Evolutionary conservation across 2,113 vertebrate genomes (phyloP), one percentile per base, ranked within the genome.

Genomic region (Trachemys scripta): DNA sequence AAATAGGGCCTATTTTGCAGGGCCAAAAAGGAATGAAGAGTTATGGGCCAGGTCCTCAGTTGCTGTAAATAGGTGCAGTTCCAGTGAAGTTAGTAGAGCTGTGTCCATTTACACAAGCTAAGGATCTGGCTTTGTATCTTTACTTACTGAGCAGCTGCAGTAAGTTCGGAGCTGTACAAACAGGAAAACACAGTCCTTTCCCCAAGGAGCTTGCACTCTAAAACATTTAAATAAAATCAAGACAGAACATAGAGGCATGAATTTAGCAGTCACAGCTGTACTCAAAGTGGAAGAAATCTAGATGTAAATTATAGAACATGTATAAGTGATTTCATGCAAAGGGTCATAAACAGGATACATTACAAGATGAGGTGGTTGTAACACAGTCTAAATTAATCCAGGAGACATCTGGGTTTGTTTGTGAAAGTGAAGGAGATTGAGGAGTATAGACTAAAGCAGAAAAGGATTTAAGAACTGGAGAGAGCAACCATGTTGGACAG

Each of bases 61-160:
- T 45, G 75, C 11, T 25, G 42, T 78, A 13, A 47, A 78, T 47
- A 16, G 45, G 45, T 13, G 7, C 5, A 25, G 11, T 45, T 45
- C 10, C 12, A 76, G 24, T 78, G 22, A 78, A 78, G 24, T 78
- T 96, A 93, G 88, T 96, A 13, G 51, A 89, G 92, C 80, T 80
- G 50, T 91, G 92, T 96, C 95, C 95, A 92, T 94, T 89, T 81
- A 47, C 91, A 80, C 88, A 76, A 10, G 89, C 56, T 50, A 89
- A 69, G 94, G 42, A 76, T 93, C 92, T 96, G 88, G 93, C 84
- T 89, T 95, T 97, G 87, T 79, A 42, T 88, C 96, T 97, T 97
- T 96, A 87, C 95, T 95, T 97, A 96, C 89, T 59, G 59, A 97
- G 96, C 95, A 96, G 87, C 97, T 97, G 97, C 86, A 78, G 42